phyloP scores from a whole-genome alignment of 1,140 invertebrate species.

The Drosophila virilis region DNA sequence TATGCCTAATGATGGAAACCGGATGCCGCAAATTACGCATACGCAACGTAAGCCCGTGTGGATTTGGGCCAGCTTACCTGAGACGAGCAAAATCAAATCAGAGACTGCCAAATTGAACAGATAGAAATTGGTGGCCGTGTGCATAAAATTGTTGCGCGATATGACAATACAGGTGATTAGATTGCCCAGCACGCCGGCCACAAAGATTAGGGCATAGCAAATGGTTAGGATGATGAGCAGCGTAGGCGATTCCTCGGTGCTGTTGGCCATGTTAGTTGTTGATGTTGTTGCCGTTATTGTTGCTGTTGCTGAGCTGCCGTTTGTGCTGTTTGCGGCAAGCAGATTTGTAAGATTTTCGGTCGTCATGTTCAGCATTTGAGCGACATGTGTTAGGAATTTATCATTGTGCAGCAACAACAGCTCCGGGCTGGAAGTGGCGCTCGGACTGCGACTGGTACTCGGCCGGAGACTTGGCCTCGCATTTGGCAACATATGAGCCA shows the following conservation, averaged over 20 bases:
- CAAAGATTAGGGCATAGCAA: slow-evolving; percentile 90
- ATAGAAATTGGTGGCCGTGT: slow-evolving; percentile 93
- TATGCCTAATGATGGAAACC: slow-evolving; percentile 84
- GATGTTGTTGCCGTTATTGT: slow-evolving; percentile 28
- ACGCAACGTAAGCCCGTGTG: slow-evolving; percentile 11
- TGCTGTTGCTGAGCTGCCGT: slow-evolving; percentile 40
- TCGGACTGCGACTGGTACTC: background rate
- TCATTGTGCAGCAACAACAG: slow-evolving; percentile 71
- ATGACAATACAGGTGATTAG: slow-evolving; percentile 94
- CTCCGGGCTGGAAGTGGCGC: slow-evolving; percentile 50
- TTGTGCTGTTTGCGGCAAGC: slow-evolving; percentile 51
- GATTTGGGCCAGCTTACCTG: slow-evolving; percentile 62
- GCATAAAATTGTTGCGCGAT: slow-evolving; percentile 90
- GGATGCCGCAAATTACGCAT: slow-evolving; percentile 40
- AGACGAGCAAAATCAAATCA: slow-evolving; percentile 91
- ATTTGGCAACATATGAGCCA: slow-evolving; percentile 62
- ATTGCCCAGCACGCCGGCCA: slow-evolving; percentile 93
- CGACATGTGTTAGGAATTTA: slow-evolving; percentile 76
- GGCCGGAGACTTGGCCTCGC: slow-evolving; percentile 9
- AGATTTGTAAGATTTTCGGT: slow-evolving; percentile 76
- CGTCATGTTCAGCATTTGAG: slow-evolving; percentile 77
- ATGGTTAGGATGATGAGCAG: slow-evolving; percentile 88
- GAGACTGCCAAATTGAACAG: slow-evolving; percentile 94
- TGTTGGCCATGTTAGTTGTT: background rate
- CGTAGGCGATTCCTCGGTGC: slow-evolving; percentile 84